Percentiles rank a stretch among this genome's conserved stretches.
These are phyloP conservation scores for Drosophila pruinosa DNA, from an alignment of 1,140 invertebrate species.

Conservation along the genomic window DNA sequence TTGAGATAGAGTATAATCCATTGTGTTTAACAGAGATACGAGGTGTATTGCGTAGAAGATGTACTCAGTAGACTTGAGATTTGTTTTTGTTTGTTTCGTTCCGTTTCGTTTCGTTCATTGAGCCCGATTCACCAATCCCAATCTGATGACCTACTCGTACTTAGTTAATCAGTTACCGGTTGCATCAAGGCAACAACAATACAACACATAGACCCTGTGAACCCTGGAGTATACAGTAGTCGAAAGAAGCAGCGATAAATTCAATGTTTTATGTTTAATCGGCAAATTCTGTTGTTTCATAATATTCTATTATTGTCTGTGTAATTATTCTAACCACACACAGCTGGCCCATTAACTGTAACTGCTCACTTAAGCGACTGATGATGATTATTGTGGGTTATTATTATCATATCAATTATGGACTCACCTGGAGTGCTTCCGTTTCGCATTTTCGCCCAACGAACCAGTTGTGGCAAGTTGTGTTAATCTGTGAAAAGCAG, in stretches of 20 bases:
- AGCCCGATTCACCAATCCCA: neutral
- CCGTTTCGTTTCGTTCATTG: conserved; percentile 24
- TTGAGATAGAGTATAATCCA: neutral
- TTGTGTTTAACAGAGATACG: neutral
- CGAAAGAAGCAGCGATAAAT: neutral
- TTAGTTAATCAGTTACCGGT: conserved; percentile 15
- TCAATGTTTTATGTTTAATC: too few species aligned
- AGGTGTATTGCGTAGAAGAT: neutral
- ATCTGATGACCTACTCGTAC: conserved; percentile 8
- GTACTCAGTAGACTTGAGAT: neutral
- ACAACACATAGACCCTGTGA: neutral
- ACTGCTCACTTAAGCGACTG: neutral
- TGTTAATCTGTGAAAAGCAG: conserved; percentile 44
- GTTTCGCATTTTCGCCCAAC: conserved; percentile 51
- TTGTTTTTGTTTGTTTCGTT: neutral
- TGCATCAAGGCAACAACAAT: too few species aligned
- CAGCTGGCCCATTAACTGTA: neutral
- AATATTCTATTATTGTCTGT: neutral
- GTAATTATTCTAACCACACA: neutral
- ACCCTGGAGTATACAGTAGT: neutral
- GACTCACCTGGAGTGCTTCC: conserved; percentile 51
- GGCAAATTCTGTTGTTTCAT: neutral
- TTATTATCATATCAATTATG: neutral
- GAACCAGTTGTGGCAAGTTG: conserved; percentile 48
- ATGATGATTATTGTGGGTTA: neutral